Conservation (phyloP, 2,797 vertebrate genomes). For the Staurois parvus region DNA sequence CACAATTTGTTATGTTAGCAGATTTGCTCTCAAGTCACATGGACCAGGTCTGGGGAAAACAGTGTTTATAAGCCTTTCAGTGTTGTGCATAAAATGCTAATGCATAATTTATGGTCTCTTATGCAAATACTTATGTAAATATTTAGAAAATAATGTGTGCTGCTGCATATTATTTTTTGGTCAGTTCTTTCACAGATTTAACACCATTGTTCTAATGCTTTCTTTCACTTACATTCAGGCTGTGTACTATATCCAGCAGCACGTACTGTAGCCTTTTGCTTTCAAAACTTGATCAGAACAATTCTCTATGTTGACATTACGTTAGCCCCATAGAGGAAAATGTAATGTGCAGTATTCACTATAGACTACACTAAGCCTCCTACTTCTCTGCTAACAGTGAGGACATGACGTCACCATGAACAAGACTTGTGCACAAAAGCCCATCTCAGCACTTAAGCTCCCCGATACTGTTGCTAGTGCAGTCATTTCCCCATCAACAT, state of each 20-base stretch:
- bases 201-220: background rate
- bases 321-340: background rate
- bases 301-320: background rate
- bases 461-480: constrained; percentile 38
- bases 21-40: constrained; percentile 1
- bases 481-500: constrained; percentile 35
- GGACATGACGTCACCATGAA: constrained; percentile 24
- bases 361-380: constrained; percentile 27
- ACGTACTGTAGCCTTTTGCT: background rate
- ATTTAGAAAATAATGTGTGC: background rate
- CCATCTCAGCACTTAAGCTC: constrained; percentile 45
- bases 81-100: background rate
- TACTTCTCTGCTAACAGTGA: constrained; percentile 17
- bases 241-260: background rate
- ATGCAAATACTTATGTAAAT: constrained; percentile 2
- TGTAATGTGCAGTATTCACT: constrained; percentile 3
- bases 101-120: background rate
- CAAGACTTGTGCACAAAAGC: constrained; percentile 27
- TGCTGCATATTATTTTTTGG: background rate
- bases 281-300: background rate
- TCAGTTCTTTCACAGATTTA: background rate
- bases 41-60: background rate
- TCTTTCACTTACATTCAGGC: background rate
- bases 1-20: too few relatives aligned
- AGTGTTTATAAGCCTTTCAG: background rate